Evolutionary conservation across 2,888 invertebrate species (phyloP), one percentile per base, ranked within the genome.

Genomic region (Rhamnusium bicolor): DNA sequence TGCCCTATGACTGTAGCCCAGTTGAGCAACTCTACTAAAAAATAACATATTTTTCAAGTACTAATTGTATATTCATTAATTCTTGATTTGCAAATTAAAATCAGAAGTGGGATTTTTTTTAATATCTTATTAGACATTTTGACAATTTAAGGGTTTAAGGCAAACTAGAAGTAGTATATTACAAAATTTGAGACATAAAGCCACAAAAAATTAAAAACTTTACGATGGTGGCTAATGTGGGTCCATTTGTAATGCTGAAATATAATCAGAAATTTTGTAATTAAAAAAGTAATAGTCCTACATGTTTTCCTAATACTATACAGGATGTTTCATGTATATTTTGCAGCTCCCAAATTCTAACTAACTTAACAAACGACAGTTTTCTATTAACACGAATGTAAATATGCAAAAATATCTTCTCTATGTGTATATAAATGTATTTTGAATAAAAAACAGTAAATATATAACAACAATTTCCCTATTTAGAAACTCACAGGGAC

Each of bases 401-500:
- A 58, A 67, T 56, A 56, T 58, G 58, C 56, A 69, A 67, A 72
- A 69, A 69, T 66, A 71, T 60, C 46, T 49, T 21, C 58, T 58
- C 54, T 70, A 32, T 58, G 2, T 49, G 19, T 53, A 68, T 63
- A 62, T 47, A 65, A 69, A 73, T 61, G 40, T 67, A 66, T 69
- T 67, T 46, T 6, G 51, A 46, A 16, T 54, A 73, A 61, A 69
- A 72, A 72, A 72, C 65, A 69, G 69, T 60, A 69, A 63, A 69
- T 63, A 60, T 69, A 53, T 58, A 72, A 72, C 72, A 65, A 69
- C 27, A 51, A 69, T 40, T 61, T 21, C 60, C 27, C 58, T 51
- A 32, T 32, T 29, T 56, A 56, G 14, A 65, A 76, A 69, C 73
- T 62, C 27, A 73, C 73, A n/a, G 76, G 71, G 19, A 72, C 63